Base-by-base conservation (phyloP, 2,888 invertebrate genomes). In the Ichneumoninae sp. region DNA sequence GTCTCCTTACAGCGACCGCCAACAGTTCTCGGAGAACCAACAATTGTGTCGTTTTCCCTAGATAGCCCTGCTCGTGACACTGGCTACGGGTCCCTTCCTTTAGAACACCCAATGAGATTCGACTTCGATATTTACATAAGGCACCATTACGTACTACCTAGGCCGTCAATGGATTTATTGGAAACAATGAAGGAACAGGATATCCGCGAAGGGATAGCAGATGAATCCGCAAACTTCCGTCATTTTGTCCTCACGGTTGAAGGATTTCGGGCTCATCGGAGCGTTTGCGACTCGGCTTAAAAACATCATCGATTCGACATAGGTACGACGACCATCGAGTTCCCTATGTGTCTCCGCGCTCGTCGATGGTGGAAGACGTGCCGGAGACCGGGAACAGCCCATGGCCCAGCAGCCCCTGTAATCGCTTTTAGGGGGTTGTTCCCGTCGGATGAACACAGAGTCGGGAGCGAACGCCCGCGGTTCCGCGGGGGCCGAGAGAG, bases 381-480 rank as follows among this genome's bases (percentile, higher is more conserved):
- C 65, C 26, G 50, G 30, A 52, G 52, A 60, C 16, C 47, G 50
- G 66, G 54, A 66, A 36, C 62, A 65, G n/a, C 57, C 33, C 50
- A 47, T 40, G 13, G 66, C 77, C 77, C 40, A 70, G 81, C 76
- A 62, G 65, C 62, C 82, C 70, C 79, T 75, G 79, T 86, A 86
- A 86, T 86, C 83, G 85, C 78, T 83, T 83, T 85, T 83, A 77
- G 86, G 88, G 86, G 89, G 87, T 88, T 88, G 86, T 89, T 89
- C 89, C 87, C 87, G 83, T 89, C 86, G 87, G 86, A 84, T 87
- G 90, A 89, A 87, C 90, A 89, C 87, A 80, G 83, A 80, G 84
- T 47, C 88, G 88, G 86, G 87, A 88, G 87, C 74, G 74, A 65
- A 75, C 60, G 62, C 71, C 65, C 71, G 71, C 81, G 81, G 66